phyloP scores from a whole-genome alignment of 2,888 invertebrate genomes.

The Antheraea yamamai region DNA sequence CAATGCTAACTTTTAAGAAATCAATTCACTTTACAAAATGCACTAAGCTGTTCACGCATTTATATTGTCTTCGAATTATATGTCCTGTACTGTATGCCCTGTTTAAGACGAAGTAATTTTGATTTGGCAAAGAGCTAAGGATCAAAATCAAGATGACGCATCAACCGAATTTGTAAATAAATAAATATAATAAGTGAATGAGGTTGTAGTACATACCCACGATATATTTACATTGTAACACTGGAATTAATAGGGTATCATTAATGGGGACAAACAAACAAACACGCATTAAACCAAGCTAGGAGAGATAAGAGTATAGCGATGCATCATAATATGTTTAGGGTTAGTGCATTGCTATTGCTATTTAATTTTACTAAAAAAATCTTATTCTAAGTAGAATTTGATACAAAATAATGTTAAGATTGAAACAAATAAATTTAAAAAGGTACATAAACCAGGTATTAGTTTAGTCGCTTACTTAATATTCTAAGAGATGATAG shows the following conservation, averaged over 20 bases:
- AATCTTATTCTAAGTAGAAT: not conserved
- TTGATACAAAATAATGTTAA: no score
- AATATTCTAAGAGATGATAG: no score
- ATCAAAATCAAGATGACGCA: not conserved
- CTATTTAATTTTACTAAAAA: not conserved
- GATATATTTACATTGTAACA: constrained; percentile 20
- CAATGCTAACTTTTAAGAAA: no score
- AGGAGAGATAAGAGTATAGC: constrained; percentile 30
- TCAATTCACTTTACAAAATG: no score
- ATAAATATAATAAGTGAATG: constrained; percentile 14
- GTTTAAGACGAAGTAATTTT: no score
- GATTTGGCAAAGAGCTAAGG: no score
- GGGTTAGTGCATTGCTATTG: not conserved
- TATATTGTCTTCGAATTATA: no score
- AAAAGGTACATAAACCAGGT: no score
- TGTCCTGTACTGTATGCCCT: no score
- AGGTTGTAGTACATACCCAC: constrained; percentile 16
- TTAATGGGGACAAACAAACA: constrained; percentile 50
- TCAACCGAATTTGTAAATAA: constrained; percentile 4
- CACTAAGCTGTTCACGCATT: no score
- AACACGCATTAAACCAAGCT: constrained; percentile 33
- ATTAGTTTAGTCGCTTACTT: no score
- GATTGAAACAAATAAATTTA: no score
- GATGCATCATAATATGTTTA: constrained; percentile 16
- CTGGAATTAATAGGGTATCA: constrained; percentile 29